Conservation (phyloP, 2,113 vertebrate species). For the Bothrops jararaca region DNA sequence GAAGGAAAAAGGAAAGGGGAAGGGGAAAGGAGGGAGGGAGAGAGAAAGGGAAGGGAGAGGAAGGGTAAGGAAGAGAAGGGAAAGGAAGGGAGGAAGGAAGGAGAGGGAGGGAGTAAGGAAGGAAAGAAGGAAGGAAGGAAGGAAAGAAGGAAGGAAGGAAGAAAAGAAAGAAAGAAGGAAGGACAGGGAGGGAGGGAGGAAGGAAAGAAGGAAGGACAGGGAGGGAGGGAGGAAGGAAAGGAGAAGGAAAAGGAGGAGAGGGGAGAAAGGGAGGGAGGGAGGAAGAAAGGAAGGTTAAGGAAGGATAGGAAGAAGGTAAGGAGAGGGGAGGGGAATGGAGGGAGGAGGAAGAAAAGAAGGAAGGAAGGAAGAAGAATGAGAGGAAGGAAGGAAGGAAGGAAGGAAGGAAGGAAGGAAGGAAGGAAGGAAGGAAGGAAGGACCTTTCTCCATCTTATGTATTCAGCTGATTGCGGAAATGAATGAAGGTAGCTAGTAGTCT, state of each 20-base stretch:
- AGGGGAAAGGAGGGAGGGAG: fast-evolving
- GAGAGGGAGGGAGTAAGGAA: fast-evolving
- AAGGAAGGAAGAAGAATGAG: fast-evolving
- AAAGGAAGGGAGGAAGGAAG: fast-evolving
- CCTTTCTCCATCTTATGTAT: neutral
- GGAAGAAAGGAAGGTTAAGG: fast-evolving
- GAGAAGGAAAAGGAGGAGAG: fast-evolving
- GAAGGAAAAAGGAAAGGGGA: fast-evolving
- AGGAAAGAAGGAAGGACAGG: fast-evolving
- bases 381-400: too few species aligned
- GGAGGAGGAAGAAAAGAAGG: too few species aligned
- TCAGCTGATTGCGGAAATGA: neutral
- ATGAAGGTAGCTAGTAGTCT: neutral
- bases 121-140: fast-evolving
- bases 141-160: fast-evolving
- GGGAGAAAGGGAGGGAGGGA: too few species aligned
- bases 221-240: too few species aligned
- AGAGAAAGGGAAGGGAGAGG: fast-evolving
- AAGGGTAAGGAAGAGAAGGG: fast-evolving
- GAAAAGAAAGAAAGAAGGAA: too few species aligned
- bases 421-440: neutral
- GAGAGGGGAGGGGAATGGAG: too few species aligned
- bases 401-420: neutral
- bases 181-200: fast-evolving
- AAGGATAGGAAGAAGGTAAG: fast-evolving